Percentiles rank a stretch among this genome's conserved stretches.
Evolutionary conservation across 2,888 invertebrate genomes (phyloP).

Genomic region (Nebria salina): DNA sequence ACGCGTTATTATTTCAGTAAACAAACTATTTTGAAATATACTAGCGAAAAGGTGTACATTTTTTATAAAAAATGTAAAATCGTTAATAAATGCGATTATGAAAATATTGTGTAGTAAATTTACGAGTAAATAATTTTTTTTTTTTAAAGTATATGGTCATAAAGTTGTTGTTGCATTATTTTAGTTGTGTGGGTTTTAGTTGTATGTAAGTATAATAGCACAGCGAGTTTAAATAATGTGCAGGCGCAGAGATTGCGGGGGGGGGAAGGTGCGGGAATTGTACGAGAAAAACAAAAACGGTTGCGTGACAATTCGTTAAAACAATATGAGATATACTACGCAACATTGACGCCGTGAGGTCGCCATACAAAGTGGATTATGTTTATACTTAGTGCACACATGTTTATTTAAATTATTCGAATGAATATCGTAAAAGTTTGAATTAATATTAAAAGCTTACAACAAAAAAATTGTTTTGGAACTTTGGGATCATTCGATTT

Average conservation of each 20-base stretch:
- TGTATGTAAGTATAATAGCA: not conserved
- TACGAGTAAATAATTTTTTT: too few species aligned
- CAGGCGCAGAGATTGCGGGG: not conserved
- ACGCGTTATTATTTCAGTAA: too few species aligned
- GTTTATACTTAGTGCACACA: not conserved
- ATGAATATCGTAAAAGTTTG: too few species aligned
- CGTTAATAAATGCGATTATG: too few species aligned
- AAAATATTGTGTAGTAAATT: not conserved
- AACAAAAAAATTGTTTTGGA: too few species aligned
- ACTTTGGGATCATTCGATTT: too few species aligned
- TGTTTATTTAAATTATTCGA: not conserved
- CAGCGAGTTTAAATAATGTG: not conserved
- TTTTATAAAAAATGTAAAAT: too few species aligned
- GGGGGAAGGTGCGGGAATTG: not conserved
- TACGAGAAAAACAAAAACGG: not conserved
- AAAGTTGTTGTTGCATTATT: slow-evolving; percentile 35
- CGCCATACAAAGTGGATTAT: not conserved
- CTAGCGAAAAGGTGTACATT: too few species aligned
- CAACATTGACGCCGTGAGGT: not conserved
- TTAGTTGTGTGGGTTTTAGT: slow-evolving; percentile 17
- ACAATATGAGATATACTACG: not conserved
- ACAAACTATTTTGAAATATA: too few species aligned
- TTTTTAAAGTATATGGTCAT: slow-evolving; percentile 14
- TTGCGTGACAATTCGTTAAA: not conserved
- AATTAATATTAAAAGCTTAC: too few species aligned